Evolutionary conservation across 23 tunicate species (phyloP), one percentile per base, ranked within the genome.

Genomic region (Halocynthia roretzi): DNA sequence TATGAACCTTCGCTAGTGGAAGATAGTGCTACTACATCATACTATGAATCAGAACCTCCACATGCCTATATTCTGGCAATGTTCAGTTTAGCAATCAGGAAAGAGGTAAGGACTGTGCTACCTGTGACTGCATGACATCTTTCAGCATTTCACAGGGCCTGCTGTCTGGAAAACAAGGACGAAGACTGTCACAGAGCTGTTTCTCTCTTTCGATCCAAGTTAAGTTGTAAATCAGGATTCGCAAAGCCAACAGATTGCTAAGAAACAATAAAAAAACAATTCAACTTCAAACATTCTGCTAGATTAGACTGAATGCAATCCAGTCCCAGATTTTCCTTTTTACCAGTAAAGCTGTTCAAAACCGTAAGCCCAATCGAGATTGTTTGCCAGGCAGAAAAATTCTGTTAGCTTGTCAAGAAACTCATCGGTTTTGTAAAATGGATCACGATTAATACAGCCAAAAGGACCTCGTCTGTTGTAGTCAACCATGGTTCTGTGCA

Each of bases 301-400:
- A 1, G 44, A 31, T 1, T 31, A 31, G 44, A 31, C 44, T 31
- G 44, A 4, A 31, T 31, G 44, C 44, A 31, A 31, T 4, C 44
- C 44, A 31, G 44, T 31, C 44, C 44, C 1, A 31, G 44, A 31
- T 31, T 31, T 31, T 31, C 65, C 18, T 48, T 54, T 62, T 53
- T 54, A 74, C 61, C 56, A 79, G 62, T 78, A 88, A 31, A 88
- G 55, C 20, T 76, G 84, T 66, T 88, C 95, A 74, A 88, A 88
- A 7, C 68, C 76, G 60, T 70, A 69, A 44, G 87, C 86, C 76
- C 86, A 83, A 56, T 88, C 81, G 52, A 86, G 68, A 7, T 77
- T 84, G 18, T 77, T 22, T 15, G 80, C 51, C 14, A 83, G 17
- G 7, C 20, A 50, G 14, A 88, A 76, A 67, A 88, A 22, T 49